phyloP scores from a whole-genome alignment of 2,797 vertebrate species.

The Danio aesculapii region DNA sequence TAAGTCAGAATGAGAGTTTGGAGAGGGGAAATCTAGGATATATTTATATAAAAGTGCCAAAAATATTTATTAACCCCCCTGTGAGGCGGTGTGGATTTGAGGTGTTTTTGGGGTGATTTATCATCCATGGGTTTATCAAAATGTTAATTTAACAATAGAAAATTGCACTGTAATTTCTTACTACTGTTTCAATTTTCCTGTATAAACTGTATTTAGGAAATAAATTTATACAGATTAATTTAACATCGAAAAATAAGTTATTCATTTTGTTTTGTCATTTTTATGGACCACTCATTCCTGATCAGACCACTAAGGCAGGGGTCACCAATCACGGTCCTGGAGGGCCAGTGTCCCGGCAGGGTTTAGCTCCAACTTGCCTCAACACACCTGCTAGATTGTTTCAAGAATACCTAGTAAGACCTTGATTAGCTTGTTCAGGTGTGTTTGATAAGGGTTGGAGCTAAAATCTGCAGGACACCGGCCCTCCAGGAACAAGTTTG shows the following conservation, averaged over 20 bases:
- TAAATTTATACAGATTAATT: constrained; percentile 60
- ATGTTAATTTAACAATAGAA: constrained; percentile 66
- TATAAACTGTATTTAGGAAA: constrained; percentile 33
- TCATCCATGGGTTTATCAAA: constrained; percentile 52
- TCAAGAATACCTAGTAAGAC: too few species aligned
- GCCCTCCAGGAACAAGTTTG: too few species aligned
- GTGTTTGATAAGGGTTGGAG: too few species aligned
- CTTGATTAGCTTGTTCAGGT: too few species aligned
- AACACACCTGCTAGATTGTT: too few species aligned
- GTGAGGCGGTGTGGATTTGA: constrained; percentile 35
- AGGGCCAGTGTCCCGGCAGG: too few species aligned
- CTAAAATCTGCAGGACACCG: too few species aligned
- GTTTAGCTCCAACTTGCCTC: too few species aligned
- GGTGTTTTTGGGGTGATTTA: constrained; percentile 26
- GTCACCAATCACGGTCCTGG: too few species aligned
- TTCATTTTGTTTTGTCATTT: constrained; percentile 34
- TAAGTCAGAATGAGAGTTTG: not conserved
- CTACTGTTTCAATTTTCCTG: constrained; percentile 68
- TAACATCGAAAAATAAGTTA: constrained; percentile 39
- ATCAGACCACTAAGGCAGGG: constrained; percentile 64
- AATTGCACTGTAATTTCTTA: constrained; percentile 82
- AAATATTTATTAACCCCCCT: constrained; percentile 47
- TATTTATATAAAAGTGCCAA: constrained; percentile 70
- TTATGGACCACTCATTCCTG: constrained; percentile 56
- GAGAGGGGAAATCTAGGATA: not conserved